These are phyloP conservation scores for Morelia viridis DNA, from an alignment of 2,797 vertebrate species.

Conservation along the genomic window DNA sequence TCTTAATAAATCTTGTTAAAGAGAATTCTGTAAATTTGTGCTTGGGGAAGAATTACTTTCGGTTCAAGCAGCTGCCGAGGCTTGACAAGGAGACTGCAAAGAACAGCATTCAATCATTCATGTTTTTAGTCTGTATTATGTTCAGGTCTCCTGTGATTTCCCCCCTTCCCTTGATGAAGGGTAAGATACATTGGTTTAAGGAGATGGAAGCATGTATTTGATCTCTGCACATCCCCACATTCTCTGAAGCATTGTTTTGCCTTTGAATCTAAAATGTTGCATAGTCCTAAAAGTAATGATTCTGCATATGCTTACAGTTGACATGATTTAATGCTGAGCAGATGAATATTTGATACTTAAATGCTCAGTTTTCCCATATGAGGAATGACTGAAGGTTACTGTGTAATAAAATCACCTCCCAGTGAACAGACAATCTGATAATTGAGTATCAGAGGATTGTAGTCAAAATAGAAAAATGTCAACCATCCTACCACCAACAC, in stretches of 20 bases:
- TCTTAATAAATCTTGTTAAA: not conserved
- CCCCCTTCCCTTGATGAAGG: not conserved
- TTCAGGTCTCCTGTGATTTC: not conserved
- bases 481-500: not conserved
- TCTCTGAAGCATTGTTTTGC: not conserved
- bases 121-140: not conserved
- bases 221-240: not conserved
- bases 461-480: slow-evolving; percentile 8
- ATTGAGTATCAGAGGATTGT: not conserved
- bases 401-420: not conserved
- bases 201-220: not conserved
- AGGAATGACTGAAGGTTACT: not conserved
- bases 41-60: not conserved
- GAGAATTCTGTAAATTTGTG: not conserved
- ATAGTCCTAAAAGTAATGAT: not conserved
- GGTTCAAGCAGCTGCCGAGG: not conserved
- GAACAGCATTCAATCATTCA: not conserved
- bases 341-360: not conserved
- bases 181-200: not conserved
- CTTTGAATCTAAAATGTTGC: not conserved
- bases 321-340: not conserved
- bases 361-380: not conserved
- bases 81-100: not conserved
- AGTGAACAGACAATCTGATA: not conserved
- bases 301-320: not conserved